A percentile compares a stretch with the other conserved stretches of the same genome.
phyloP scores from a whole-genome alignment of 2,113 vertebrate species.

The Cyanoderma ruficeps region DNA sequence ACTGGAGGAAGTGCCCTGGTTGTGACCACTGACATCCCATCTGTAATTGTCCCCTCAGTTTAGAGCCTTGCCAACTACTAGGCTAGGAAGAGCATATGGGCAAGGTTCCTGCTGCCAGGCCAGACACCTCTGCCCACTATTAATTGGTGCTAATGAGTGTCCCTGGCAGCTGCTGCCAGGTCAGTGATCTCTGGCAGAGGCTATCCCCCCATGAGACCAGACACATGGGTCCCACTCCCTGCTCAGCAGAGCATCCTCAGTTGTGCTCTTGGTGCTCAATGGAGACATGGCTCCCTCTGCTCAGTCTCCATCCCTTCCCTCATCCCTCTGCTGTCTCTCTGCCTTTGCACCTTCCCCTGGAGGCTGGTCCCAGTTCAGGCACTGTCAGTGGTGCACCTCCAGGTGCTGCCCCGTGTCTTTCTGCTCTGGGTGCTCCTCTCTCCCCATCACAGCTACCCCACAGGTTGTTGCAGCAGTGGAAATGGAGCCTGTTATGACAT shows the following conservation, averaged over 20 bases:
- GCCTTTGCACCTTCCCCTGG: neutral
- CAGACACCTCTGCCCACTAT: neutral
- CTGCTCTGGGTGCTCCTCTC: neutral
- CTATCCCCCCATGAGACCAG: rapidly evolving
- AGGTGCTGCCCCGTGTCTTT: neutral
- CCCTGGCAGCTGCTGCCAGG: neutral
- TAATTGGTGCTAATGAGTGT: neutral
- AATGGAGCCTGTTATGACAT: rapidly evolving
- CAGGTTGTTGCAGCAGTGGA: neutral
- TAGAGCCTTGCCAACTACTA: rapidly evolving
- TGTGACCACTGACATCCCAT: rapidly evolving
- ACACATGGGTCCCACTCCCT: rapidly evolving
- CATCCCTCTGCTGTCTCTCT: neutral
- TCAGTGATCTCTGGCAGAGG: neutral
- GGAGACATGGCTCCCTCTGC: rapidly evolving
- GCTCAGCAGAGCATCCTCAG: rapidly evolving
- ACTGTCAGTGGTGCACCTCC: neutral
- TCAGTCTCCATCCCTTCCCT: neutral
- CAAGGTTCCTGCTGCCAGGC: neutral
- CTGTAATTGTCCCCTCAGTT: neutral
- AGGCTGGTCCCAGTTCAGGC: neutral
- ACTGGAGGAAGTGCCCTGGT: neutral
- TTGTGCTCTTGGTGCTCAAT: neutral
- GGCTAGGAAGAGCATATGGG: neutral
- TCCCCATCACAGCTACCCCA: neutral